These are phyloP conservation scores for Muscicapa comitata DNA, from an alignment of 2,797 vertebrate species.

Conservation along the genomic window DNA sequence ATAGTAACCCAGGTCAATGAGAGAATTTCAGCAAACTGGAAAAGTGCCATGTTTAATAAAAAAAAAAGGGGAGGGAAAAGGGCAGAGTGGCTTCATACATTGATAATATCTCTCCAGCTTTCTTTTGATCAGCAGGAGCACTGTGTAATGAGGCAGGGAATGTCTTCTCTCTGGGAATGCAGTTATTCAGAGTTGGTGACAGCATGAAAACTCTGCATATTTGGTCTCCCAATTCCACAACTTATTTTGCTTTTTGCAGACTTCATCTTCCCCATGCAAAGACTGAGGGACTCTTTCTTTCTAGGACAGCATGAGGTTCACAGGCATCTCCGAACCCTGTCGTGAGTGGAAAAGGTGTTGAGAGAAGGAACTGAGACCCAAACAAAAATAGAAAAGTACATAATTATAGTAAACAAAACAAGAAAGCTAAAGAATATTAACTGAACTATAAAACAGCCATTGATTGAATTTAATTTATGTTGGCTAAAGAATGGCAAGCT, in stretches of 20 bases:
- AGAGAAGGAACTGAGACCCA: background rate
- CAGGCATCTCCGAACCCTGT: background rate
- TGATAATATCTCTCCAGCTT: background rate
- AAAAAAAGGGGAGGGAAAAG: background rate
- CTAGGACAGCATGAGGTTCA: background rate
- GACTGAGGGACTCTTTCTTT: background rate
- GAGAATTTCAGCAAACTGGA: background rate
- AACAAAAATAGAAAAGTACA: background rate
- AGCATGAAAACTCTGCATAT: background rate
- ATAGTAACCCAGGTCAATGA: background rate
- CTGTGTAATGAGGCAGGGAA: background rate
- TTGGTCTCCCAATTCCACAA: background rate
- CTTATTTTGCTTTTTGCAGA: background rate
- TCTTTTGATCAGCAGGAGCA: conserved; percentile 34
- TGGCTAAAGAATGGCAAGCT: background rate
- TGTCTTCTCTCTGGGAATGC: conserved; percentile 7
- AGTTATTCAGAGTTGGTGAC: conserved; percentile 33
- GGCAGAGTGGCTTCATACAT: background rate
- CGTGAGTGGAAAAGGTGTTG: background rate
- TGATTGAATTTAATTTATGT: background rate
- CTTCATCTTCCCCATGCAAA: background rate
- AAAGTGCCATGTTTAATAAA: background rate
- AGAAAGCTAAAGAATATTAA: background rate
- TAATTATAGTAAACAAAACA: background rate
- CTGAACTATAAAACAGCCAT: background rate